Conservation (phyloP, 1,140 invertebrate species). For the Apolygus lucorum region DNA sequence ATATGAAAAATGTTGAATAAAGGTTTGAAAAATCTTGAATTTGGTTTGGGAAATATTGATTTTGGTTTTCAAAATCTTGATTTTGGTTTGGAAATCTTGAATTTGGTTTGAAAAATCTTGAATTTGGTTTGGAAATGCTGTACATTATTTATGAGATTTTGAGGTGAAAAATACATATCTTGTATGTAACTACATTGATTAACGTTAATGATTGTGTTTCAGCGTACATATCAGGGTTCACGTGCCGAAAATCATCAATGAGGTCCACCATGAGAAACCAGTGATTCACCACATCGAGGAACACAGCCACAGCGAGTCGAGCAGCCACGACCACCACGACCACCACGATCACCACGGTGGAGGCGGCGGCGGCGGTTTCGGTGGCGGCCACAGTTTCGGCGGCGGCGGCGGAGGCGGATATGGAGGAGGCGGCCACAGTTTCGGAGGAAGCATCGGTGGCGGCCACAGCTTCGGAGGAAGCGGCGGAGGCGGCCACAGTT, state of each 20-base stretch:
- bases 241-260: conserved; percentile 36
- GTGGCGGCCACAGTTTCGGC: conserved; percentile 10
- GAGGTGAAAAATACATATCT: too few relatives aligned
- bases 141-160: too few relatives aligned
- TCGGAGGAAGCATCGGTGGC: neutral
- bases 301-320: conserved; percentile 31
- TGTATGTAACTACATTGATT: too few relatives aligned
- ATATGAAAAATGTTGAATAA: too few relatives aligned
- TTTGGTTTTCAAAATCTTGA: too few relatives aligned
- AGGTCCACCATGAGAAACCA: conserved; percentile 37
- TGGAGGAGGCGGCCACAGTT: neutral
- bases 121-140: too few relatives aligned
- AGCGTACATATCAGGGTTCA: conserved; percentile 44
- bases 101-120: too few relatives aligned
- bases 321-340: conserved; percentile 28
- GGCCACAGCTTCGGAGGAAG: neutral
- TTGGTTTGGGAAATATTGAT: too few relatives aligned
- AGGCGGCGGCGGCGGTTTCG: conserved; percentile 5
- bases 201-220: too few relatives aligned
- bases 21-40: too few relatives aligned
- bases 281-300: conserved; percentile 34
- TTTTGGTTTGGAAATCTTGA: too few relatives aligned
- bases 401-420: neutral
- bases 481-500: conserved; percentile 11
- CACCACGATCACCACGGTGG: neutral